Evolutionary conservation across 2,888 invertebrate genomes (phyloP).

Genomic region (Patella caerulea): DNA sequence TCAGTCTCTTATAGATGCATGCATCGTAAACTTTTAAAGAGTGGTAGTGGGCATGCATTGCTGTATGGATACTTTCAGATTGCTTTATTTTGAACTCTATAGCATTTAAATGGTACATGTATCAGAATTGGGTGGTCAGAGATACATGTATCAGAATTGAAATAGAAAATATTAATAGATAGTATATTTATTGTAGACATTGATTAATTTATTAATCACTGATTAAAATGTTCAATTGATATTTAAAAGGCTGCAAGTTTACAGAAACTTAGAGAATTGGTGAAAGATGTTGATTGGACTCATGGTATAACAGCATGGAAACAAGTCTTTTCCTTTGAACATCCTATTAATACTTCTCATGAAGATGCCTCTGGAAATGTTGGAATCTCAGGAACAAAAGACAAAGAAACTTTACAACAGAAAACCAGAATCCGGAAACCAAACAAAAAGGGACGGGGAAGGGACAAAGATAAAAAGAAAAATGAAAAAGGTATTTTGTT

Average conservation of each 20-base stretch:
- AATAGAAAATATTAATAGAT: no score
- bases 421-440: conserved; percentile 21
- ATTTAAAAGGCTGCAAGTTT: conserved; percentile 60
- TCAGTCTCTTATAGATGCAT: no score
- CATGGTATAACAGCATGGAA: conserved; percentile 68
- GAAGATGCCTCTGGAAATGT: conserved; percentile 41
- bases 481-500: conserved; percentile 31
- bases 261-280: conserved; percentile 56
- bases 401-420: conserved; percentile 24
- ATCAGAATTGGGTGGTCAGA: no score
- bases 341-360: conserved; percentile 51
- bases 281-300: conserved; percentile 67
- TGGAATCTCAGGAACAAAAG: conserved; percentile 39
- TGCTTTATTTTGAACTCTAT: no score
- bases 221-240: no score
- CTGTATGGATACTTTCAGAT: no score
- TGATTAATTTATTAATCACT: no score
- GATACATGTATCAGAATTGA: no score
- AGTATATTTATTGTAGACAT: no score
- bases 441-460: conserved; percentile 25
- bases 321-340: conserved; percentile 57
- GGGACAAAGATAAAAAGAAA: conserved; percentile 22
- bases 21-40: no score
- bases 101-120: no score
- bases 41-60: no score